Evolutionary conservation across 2,797 vertebrate genomes (phyloP), one percentile per base, ranked within the genome.

Genomic region (Neosalanx taihuensis): DNA sequence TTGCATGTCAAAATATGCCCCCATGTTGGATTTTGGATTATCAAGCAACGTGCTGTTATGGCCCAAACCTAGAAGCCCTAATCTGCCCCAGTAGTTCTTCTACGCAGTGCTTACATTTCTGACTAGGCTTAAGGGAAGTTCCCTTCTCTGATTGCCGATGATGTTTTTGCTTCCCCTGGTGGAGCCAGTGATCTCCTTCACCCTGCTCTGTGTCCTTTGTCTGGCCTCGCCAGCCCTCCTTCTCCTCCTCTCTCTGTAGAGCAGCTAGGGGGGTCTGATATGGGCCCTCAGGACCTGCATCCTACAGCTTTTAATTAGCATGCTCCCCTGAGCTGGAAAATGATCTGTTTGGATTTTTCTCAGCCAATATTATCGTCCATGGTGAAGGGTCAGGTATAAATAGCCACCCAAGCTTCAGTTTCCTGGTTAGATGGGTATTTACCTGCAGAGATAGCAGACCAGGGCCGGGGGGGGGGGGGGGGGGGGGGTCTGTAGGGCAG

Each of bases 241-340:
- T 46, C 20, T 79, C 84, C 70, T 56, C 58, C 64, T 46, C 20
- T 78, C 84, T 71, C 56, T 61, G 72, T 77, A 73, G 81, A 35
- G 29, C 78, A 74, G 56, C 66, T 74, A 30, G 33, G 63, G 56
- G 56, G 35, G 65, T 72, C 67, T 74, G 4, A 62, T 58, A 53
- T 0, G 75, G 71, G 81, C 78, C 80, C 82, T 76, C 71, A 75
- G 82, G 74, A 78, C 61, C 3, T 59, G 64, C 76, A 62, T 86
- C 85, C 83, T 72, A 79, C 81, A 84, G 83, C 72, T 84, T 86
- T 83, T 79, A 79, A 87, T 91, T 89, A 87, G 70, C 72, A 33
- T 63, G 71, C 71, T 59, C 74, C 79, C 37, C 58, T 84, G 84
- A 89, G 72, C 87, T 79, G 84, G 81, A 87, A 88, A 90, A 86